phyloP scores from a whole-genome alignment of 2,113 vertebrate species.

The Chrysochloris asiatica region DNA sequence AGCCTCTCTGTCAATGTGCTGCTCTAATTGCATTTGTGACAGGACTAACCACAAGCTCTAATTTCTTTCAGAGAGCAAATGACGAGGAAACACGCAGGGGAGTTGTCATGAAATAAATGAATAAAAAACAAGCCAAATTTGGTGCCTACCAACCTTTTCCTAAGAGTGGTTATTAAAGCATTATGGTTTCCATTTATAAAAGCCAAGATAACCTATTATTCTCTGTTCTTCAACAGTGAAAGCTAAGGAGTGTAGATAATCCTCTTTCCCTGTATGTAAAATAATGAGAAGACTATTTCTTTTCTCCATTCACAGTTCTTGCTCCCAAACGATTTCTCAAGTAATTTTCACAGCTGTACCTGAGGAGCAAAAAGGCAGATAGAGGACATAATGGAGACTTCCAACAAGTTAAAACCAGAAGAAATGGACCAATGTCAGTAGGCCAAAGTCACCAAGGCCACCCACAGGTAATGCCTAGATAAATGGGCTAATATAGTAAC shows the following conservation, averaged over 20 bases:
- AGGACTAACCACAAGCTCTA: neutral
- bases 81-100: conserved; percentile 6
- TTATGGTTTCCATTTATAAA: conserved; percentile 59
- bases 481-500: neutral
- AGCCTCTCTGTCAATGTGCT: neutral
- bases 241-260: neutral
- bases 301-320: conserved; percentile 41
- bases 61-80: conserved; percentile 45
- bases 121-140: conserved; percentile 25
- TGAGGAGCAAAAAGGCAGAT: conserved; percentile 35
- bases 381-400: neutral
- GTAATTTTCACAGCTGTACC: conserved; percentile 65
- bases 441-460: neutral
- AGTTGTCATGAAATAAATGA: neutral
- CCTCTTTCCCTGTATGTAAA: conserved; percentile 51
- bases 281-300: conserved; percentile 63
- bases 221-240: neutral
- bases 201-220: conserved; percentile 47
- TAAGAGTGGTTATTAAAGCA: conserved; percentile 64
- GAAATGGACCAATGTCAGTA: neutral
- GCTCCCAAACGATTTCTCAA: conserved; percentile 20
- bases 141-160: neutral
- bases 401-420: neutral
- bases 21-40: neutral
- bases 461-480: neutral